phyloP scores from a whole-genome alignment of 2,888 invertebrate genomes.

The Dusona sp. region DNA sequence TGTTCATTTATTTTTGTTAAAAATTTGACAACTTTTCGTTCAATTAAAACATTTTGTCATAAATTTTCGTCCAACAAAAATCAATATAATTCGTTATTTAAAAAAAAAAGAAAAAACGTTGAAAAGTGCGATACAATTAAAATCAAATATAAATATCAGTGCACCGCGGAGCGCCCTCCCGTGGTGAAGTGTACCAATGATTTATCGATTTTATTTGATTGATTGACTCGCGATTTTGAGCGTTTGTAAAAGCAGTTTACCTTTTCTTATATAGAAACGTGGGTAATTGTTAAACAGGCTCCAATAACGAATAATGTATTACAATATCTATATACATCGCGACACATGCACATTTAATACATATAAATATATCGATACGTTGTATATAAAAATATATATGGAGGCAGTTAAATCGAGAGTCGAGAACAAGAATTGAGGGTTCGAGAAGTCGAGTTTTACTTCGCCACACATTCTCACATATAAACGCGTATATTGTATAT shows the following conservation, averaged over 20 bases:
- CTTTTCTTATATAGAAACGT: conserved; percentile 33
- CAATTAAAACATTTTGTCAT: background rate
- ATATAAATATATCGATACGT: background rate
- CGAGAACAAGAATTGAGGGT: conserved; percentile 47
- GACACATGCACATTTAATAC: background rate
- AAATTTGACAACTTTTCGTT: background rate
- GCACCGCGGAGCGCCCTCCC: conserved; percentile 5
- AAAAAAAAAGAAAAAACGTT: background rate
- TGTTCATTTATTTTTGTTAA: background rate
- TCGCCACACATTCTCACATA: conserved; percentile 32
- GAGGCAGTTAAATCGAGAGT: conserved; percentile 24
- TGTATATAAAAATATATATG: background rate
- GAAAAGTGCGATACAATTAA: conserved; percentile 39
- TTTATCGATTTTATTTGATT: conserved; percentile 50
- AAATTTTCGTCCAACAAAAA: background rate
- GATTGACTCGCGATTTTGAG: conserved; percentile 35
- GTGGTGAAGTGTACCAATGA: conserved; percentile 27
- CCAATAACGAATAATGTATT: conserved; percentile 33
- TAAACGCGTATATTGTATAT: conserved; percentile 21
- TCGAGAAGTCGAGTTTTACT: conserved; percentile 50
- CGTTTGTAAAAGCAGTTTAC: conserved; percentile 32
- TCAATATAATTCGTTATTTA: background rate
- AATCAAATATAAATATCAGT: conserved; percentile 18
- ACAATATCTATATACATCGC: background rate
- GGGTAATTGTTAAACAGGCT: conserved; percentile 47